Conservation (phyloP, 1,140 invertebrate genomes). For the Drosophila navojoa region DNA sequence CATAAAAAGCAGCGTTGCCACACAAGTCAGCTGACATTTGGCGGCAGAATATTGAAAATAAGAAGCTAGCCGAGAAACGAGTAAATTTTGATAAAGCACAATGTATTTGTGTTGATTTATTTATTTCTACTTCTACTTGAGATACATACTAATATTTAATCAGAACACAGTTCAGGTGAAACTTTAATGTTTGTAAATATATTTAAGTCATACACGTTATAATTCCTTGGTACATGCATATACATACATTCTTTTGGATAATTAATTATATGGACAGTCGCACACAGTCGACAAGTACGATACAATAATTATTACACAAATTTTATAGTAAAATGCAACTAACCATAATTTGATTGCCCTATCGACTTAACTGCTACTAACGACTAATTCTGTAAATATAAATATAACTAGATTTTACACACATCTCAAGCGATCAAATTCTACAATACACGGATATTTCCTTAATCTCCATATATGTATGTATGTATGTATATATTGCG, state of each 20-base stretch:
- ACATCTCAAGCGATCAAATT: slow-evolving; percentile 9
- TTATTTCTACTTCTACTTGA: no score
- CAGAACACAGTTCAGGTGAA: not conserved
- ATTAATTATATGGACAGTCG: slow-evolving; percentile 37
- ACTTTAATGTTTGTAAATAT: slow-evolving; percentile 13
- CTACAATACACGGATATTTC: slow-evolving; percentile 23
- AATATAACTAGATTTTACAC: slow-evolving; percentile 36
- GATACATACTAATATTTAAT: no score
- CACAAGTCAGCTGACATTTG: not conserved
- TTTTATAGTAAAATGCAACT: slow-evolving; percentile 28
- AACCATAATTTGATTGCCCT: slow-evolving; percentile 43
- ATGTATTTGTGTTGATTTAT: no score
- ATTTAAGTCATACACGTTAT: slow-evolving; percentile 34
- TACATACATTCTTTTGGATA: slow-evolving; percentile 34
- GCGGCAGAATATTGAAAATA: not conserved
- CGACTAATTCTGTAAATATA: slow-evolving; percentile 22
- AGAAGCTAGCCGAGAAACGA: no score
- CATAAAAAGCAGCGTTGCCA: not conserved
- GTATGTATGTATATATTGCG: slow-evolving; percentile 27
- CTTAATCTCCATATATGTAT: slow-evolving; percentile 23
- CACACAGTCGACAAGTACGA: slow-evolving; percentile 25
- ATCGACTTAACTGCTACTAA: slow-evolving; percentile 35
- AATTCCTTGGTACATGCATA: slow-evolving; percentile 32
- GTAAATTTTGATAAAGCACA: no score
- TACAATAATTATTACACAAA: slow-evolving; percentile 37